Base-by-base conservation (phyloP, 1,140 invertebrate genomes). In the Andrena cerasifolii region DNA sequence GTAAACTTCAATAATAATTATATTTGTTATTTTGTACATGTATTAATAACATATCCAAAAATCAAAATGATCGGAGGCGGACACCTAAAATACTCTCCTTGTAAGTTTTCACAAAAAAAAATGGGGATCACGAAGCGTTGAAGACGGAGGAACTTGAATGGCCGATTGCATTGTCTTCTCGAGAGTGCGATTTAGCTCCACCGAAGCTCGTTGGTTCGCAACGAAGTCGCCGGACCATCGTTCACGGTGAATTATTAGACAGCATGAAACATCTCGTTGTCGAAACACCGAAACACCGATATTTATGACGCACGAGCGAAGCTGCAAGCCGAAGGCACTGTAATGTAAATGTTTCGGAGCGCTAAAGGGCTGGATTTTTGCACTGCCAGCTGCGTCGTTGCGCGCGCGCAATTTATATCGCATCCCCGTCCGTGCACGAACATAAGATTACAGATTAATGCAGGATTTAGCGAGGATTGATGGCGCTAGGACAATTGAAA, bases 161-260 rank as follows among this genome's bases (percentile, higher is more conserved):
- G n/a, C n/a, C n/a, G n/a, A n/a, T n/a, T n/a, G n/a, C n/a, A n/a
- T n/a, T n/a, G n/a, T n/a, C n/a, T n/a, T n/a, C n/a, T n/a, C n/a
- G n/a, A 10, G 36, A 10, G 4, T 10, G 10, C 36, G 10, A 10
- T 40, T 40, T 10, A 40, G 36, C 36, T 40, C n/a, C n/a, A n/a
- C n/a, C 36, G 36, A 40, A 10, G 36, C 4, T 40, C 4, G 36
- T 10, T 40, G 4, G 36, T 10, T 40, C 36, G 36, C 36, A 40
- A 40, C 36, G 36, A 16, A 40, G n/a, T 24, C 14, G 26, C 2
- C 5, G 3, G 33, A 31, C n/a, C n/a, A n/a, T n/a, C n/a, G n/a
- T n/a, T n/a, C n/a, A 8, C 26, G 45, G 43, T 67, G 51, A 67
- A 75, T 67, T 75, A 75, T 58, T 67, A 58, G 67, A 47, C 51